Percentiles rank a stretch among this genome's conserved stretches.
Conservation (phyloP, 2,113 vertebrate species). For the Antechinus flavipes region DNA sequence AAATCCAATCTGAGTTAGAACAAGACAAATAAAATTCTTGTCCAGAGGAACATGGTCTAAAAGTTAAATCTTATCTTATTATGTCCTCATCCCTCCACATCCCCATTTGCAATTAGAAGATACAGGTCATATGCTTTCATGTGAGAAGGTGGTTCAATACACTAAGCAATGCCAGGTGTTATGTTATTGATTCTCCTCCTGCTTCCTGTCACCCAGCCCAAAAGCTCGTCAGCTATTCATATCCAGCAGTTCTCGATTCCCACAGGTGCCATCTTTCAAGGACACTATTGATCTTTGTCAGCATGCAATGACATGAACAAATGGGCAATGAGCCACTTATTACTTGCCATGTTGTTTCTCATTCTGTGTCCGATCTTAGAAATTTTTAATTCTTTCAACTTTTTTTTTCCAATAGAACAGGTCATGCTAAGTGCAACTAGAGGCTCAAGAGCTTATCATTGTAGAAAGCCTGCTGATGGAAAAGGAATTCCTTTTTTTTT, state of each 20-base stretch:
- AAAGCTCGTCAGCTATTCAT: conserved; percentile 24
- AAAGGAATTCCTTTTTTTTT: no score
- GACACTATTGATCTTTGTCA: conserved; percentile 54
- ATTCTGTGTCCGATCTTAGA: conserved; percentile 34
- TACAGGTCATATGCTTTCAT: not conserved
- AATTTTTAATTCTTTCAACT: conserved; percentile 38
- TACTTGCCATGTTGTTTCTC: conserved; percentile 30
- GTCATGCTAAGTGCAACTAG: not conserved
- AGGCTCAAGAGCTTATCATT: not conserved
- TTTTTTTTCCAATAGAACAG: not conserved
- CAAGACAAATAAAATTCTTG: not conserved
- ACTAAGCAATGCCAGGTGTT: conserved; percentile 15
- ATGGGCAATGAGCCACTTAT: not conserved
- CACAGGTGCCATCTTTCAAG: conserved; percentile 34
- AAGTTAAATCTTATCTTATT: not conserved
- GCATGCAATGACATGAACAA: conserved; percentile 39
- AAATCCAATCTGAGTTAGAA: not conserved
- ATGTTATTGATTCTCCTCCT: conserved; percentile 16
- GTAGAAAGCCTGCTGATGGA: no score
- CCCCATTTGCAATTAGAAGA: not conserved
- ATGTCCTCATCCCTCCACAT: not conserved
- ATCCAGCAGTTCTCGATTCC: not conserved
- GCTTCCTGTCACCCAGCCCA: not conserved
- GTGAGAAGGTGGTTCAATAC: not conserved
- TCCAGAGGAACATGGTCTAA: not conserved